Evolutionary conservation across 2,797 vertebrate genomes (phyloP), one percentile per base, ranked within the genome.

Genomic region (Heteromormyrus szaboi): DNA sequence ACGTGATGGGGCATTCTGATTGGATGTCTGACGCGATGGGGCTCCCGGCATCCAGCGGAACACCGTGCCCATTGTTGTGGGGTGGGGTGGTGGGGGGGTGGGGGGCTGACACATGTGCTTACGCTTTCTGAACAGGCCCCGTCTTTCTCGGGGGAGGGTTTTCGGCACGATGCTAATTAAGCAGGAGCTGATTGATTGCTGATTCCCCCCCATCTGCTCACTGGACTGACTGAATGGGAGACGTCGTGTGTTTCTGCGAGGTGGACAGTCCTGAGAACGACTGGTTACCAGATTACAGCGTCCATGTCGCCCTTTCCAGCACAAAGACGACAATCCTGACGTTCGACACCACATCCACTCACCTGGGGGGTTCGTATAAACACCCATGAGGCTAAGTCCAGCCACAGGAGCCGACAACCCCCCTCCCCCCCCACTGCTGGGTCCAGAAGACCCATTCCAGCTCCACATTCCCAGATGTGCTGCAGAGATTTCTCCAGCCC

Each of bases 81-180:
- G 33, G 33, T 33, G 33, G 33, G 33, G 33, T 2, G 29, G 29
- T n/a, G n/a, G 29, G 33, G 33, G 33, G 33, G 29, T 2, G 33
- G 33, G 88, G 44, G 68, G 72, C 51, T 48, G 81, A 51, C 72
- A 7, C 41, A 54, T 88, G 85, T 92, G 93, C 94, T 93, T 94
- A 94, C 93, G 89, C 93, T 91, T 94, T 94, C 93, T 93, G 94
- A 93, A 62, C 90, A 91, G 90, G 81, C 86, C 88, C n/a, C 88
- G 89, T 87, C 91, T 88, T 65, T 90, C 86, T 68, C 48, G 88
- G 62, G 79, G 17, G 86, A 53, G 92, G 92, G 90, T 2, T 59
- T 85, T 51, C 51, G 33, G 22, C 29, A 7, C 53, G 51, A 59
- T 25, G 86, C 19, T 65, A 48, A 65, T 87, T 65, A 46, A 44